These are phyloP conservation scores for Biston stratarius DNA, from an alignment of 2,888 invertebrate genomes.

Conservation along the genomic window DNA sequence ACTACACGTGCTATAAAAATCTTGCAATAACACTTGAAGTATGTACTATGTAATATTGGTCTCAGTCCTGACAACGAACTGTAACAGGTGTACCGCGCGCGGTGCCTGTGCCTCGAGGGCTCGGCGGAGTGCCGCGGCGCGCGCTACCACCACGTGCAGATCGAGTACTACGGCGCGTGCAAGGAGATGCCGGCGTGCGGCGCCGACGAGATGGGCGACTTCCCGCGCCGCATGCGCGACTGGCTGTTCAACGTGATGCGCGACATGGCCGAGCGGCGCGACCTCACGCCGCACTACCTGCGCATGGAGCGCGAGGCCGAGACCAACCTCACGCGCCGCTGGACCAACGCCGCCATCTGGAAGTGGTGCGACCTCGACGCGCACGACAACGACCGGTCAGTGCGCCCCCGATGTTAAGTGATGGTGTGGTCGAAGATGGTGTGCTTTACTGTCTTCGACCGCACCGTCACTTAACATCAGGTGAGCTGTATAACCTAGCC, in stretches of 20 bases:
- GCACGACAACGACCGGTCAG: constrained; percentile 93
- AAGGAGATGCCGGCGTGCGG: constrained; percentile 92
- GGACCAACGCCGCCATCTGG: constrained; percentile 98
- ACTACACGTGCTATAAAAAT: no score
- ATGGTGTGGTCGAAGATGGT: no score
- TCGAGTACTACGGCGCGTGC: constrained; percentile 97
- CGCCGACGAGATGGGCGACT: constrained; percentile 96
- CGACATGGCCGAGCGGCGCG: constrained; percentile 95
- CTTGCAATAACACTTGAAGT: no score
- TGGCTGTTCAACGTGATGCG: constrained; percentile 99
- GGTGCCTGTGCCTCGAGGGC: constrained; percentile 95
- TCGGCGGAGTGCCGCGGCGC: constrained; percentile 90
- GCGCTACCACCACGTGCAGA: constrained; percentile 94
- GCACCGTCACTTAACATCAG: no score
- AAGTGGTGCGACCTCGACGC: constrained; percentile 99
- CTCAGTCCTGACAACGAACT: neutral
- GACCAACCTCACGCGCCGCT: constrained; percentile 92
- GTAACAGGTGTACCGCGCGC: constrained; percentile 91
- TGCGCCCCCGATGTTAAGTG: no score
- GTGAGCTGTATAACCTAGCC: no score
- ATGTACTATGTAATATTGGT: no score
- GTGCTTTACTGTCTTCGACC: no score
- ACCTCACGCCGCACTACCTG: constrained; percentile 93
- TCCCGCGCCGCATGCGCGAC: constrained; percentile 98
- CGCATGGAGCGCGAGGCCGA: constrained; percentile 96